phyloP scores from a whole-genome alignment of 2,888 invertebrate genomes.

The Heliconius aoede region DNA sequence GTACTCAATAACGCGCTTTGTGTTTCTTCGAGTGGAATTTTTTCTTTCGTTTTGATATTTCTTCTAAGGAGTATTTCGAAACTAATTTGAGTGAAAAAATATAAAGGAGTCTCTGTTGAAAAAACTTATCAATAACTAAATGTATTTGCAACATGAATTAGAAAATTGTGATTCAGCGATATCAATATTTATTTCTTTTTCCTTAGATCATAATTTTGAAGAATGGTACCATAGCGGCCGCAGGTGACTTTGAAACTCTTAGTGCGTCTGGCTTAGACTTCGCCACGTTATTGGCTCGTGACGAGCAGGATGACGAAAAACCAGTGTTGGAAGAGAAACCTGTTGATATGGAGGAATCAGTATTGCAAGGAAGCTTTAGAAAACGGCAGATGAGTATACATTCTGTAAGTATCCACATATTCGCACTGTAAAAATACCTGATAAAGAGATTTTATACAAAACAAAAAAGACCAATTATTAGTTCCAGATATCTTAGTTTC shows the following conservation, averaged over 20 bases:
- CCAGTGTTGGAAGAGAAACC: conserved; percentile 53
- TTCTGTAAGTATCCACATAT: conserved; percentile 63
- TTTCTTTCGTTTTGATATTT: too few species aligned
- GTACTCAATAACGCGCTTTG: too few species aligned
- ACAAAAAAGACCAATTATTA: too few species aligned
- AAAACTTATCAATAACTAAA: too few species aligned
- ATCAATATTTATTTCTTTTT: not conserved
- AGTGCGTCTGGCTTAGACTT: conserved; percentile 90
- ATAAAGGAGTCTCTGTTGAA: too few species aligned
- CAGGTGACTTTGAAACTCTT: conserved; percentile 88
- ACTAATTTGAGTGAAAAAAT: too few species aligned
- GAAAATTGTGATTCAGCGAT: not conserved
- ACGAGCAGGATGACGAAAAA: conserved; percentile 73
- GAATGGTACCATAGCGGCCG: conserved; percentile 84
- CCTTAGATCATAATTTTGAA: conserved; percentile 83
- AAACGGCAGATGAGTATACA: conserved; percentile 80
- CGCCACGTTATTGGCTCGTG: conserved; percentile 86
- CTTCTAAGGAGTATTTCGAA: too few species aligned
- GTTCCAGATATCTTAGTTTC: too few species aligned
- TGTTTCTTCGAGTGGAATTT: too few species aligned
- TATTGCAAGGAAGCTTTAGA: conserved; percentile 73
- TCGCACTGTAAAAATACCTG: not conserved
- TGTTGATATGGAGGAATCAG: conserved; percentile 58
- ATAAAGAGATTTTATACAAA: too few species aligned
- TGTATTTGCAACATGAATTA: not conserved